Evolutionary conservation across 92 coral and sea anemone species (phyloP), one percentile per base, ranked within the genome.

Genomic region (Porites lobata): DNA sequence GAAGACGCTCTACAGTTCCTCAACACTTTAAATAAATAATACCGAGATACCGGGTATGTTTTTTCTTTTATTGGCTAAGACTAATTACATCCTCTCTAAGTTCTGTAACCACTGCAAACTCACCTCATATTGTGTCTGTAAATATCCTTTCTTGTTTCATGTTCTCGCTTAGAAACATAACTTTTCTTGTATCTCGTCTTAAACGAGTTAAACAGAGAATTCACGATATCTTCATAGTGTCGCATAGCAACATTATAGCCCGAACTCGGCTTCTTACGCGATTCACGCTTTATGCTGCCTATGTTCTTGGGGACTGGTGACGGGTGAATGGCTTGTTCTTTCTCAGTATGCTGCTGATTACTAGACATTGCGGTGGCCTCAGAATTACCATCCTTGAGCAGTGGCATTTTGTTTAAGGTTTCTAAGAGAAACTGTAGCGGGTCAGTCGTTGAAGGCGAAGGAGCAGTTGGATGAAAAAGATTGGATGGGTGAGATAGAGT

Each of bases 51-150:
- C 47, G 47, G 47, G 47, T 38, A 38, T 38, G 47, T 2, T 38
- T 38, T 38, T 38, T 38, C 5, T 38, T 38, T 38, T 38, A 4
- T 38, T 38, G 6, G 0, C 5, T 38, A 38, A 4, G 47, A 38
- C 0, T 3, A 38, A 38, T 38, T 38, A 38, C 47, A 38, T 38
- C 47, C 47, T 38, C 47, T 38, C 1, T 38, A 38, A 38, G 47
- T 38, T 38, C 5, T 0, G 47, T 38, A 2, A 38, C 47, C 47
- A 38, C 7, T 38, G 47, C 47, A 52, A 21, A 19, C 91, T 87
- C 73, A 95, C 99, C 99, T 96, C 78, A 97, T 81, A 69, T 97
- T 97, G 76, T 97, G 99, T 66, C 99, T 92, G 76, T 97, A 97
- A 61, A 97, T 97, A 66, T 97, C 92, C 80, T 97, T 97, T 56